Base-by-base conservation (phyloP, 2,797 vertebrate genomes). In the Psittacula echo region DNA sequence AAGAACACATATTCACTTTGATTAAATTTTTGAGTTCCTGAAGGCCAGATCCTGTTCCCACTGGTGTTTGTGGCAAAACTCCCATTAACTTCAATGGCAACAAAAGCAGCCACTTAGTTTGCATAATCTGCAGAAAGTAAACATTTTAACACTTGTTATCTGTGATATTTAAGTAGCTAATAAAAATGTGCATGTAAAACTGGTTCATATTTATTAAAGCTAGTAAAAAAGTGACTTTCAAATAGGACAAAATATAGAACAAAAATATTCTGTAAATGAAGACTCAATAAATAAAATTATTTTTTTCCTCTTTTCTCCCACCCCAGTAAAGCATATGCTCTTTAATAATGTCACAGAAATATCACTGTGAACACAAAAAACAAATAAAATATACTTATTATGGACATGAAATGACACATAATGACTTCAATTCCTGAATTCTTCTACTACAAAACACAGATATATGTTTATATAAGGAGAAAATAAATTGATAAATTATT, bases 81-180 rank as follows among this genome's bases (percentile, higher is more conserved):
- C 42, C 27, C 22, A 60, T 64, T 89, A 85, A 87, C 42, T 95
- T 96, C 80, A 94, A n/a, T 62, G n/a, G 34, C 50, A 95, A 74
- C 53, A 92, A 92, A 91, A 84, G 50, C 78, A 83, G 56, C 14
- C 45, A 80, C 65, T 87, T 83, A 51, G 45, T 94, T 92, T 95
- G 74, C 91, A 94, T 85, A 85, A 92, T 95, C 72, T 90, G 56
- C 42, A 87, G 77, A 92, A 95, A 90, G 84, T 87, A 95, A 95
- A 95, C 94, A 94, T 95, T 95, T 94, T 92, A 94, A 68, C 53
- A 77, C 70, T 95, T 80, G 34, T 80, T 93, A 94, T 89, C 91
- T 70, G 39, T 77, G 75, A 87, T 93, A 83, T 92, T 90, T 94
- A 95, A 95, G n/a, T 72, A 94, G 91, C 80, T 92, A 94, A 95